Percentiles rank a stretch among this genome's conserved stretches.
phyloP scores from a whole-genome alignment of 1,140 invertebrate genomes.

The Saccostrea glomerata region DNA sequence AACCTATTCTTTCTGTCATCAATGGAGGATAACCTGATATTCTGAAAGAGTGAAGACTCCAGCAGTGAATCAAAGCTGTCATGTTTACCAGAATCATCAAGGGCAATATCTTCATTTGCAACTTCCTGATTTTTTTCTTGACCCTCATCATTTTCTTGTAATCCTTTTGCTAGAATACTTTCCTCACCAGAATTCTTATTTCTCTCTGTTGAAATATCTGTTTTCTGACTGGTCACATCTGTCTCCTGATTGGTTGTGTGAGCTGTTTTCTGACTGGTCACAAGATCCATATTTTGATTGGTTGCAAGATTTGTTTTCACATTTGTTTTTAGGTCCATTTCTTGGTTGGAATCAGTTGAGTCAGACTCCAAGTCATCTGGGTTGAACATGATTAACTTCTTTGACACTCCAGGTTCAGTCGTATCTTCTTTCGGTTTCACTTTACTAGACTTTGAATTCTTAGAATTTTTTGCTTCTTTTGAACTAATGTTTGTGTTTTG shows the following conservation, averaged over 20 bases:
- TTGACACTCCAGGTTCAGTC: neutral
- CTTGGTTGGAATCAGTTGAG: neutral
- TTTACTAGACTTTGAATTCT: neutral
- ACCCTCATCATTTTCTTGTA: neutral
- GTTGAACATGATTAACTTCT: slow-evolving; percentile 4
- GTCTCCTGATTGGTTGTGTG: no score
- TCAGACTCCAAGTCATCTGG: slow-evolving; percentile 19
- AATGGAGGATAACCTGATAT: slow-evolving; percentile 1
- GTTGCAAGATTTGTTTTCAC: no score
- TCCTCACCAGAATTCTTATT: neutral
- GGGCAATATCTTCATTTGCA: neutral
- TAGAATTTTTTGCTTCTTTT: neutral
- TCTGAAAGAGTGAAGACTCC: slow-evolving; percentile 38
- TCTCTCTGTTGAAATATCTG: neutral
- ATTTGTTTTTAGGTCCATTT: neutral
- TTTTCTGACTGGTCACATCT: neutral
- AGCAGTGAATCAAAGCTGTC: slow-evolving; percentile 35
- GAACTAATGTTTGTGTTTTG: neutral
- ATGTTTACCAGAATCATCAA: slow-evolving; percentile 40
- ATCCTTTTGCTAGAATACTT: neutral
- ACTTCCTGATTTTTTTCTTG: neutral
- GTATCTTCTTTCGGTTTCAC: neutral
- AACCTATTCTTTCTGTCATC: slow-evolving; percentile 11
- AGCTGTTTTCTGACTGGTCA: no score
- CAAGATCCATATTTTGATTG: no score